Conservation (phyloP, 2,797 vertebrate species). For the Melanogrammus aeglefinus region DNA sequence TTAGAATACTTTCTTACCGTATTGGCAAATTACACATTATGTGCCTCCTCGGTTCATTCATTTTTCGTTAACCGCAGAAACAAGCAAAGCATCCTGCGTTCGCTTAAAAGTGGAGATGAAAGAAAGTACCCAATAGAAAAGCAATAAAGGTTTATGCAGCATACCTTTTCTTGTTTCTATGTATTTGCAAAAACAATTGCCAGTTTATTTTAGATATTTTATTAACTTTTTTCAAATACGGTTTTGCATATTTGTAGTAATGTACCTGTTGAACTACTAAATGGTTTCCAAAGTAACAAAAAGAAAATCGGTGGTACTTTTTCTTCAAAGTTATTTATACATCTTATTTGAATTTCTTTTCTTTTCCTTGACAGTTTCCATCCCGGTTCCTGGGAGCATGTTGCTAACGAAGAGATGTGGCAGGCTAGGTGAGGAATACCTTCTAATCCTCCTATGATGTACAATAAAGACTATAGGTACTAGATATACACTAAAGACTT, state of each 20-base stretch:
- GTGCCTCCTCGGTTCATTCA: background rate
- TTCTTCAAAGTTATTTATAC: constrained; percentile 3
- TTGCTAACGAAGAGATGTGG: constrained; percentile 99
- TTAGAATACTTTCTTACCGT: background rate
- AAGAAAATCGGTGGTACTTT: constrained; percentile 33
- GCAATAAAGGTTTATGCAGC: background rate
- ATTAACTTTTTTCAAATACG: background rate
- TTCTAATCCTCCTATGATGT: background rate
- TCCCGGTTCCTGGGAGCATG: constrained; percentile 88
- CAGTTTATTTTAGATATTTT: background rate
- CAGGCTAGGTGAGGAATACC: constrained; percentile 85
- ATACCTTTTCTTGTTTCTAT: background rate
- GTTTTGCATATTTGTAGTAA: background rate
- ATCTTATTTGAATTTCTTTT: constrained; percentile 25
- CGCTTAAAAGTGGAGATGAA: background rate
- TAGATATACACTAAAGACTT: constrained; percentile 2
- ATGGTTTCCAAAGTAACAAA: background rate
- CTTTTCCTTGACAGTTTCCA: constrained; percentile 78
- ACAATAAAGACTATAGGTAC: background rate
- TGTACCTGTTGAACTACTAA: background rate
- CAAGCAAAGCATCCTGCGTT: background rate
- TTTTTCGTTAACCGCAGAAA: background rate
- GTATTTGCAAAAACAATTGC: background rate
- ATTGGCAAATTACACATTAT: background rate
- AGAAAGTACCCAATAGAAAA: background rate